These are phyloP conservation scores for Aricia artaxerxes DNA, from an alignment of 2,888 invertebrate genomes.

Conservation along the genomic window DNA sequence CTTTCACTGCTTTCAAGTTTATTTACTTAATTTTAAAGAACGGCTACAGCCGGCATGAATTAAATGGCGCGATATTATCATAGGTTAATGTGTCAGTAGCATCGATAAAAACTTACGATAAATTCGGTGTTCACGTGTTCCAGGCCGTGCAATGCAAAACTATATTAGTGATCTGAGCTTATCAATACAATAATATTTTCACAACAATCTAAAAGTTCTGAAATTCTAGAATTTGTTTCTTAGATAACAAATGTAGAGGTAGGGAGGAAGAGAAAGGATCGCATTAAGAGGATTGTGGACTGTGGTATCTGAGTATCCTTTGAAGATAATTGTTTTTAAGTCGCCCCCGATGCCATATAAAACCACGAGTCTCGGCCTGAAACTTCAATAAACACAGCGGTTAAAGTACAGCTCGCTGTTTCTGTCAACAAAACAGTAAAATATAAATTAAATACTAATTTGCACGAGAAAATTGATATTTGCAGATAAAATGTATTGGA, in stretches of 20 bases:
- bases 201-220: background rate
- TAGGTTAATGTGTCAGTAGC: conserved; percentile 72
- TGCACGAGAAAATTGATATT: background rate
- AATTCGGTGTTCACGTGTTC: conserved; percentile 46
- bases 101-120: conserved; percentile 61
- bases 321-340: background rate
- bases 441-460: background rate
- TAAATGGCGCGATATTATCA: conserved; percentile 57
- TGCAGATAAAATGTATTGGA: background rate
- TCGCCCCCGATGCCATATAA: background rate
- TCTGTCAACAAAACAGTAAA: background rate
- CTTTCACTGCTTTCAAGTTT: background rate
- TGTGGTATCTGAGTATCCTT: background rate
- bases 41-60: background rate
- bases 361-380: too few species aligned
- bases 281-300: background rate
- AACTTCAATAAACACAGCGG: too few species aligned
- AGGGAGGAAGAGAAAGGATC: background rate
- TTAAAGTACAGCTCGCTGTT: too few species aligned
- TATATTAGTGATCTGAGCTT: conserved; percentile 11
- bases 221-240: background rate
- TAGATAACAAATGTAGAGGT: background rate
- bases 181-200: background rate
- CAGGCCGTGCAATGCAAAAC: conserved; percentile 39
- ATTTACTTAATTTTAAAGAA: background rate